These are phyloP conservation scores for Augochlora pura DNA, from an alignment of 1,140 invertebrate species.

Conservation along the genomic window DNA sequence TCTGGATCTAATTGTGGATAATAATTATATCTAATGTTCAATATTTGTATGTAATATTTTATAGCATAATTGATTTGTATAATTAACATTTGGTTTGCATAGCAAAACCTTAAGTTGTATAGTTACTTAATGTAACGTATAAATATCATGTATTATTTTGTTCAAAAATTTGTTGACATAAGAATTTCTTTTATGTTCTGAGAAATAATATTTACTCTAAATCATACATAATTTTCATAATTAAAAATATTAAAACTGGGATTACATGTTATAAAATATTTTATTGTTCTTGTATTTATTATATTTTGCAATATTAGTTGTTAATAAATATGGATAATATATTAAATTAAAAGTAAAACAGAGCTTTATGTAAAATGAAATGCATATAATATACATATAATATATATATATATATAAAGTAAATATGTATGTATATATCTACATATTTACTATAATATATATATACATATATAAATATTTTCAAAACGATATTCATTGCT, in stretches of 20 bases:
- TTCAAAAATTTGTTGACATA: background rate
- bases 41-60: background rate
- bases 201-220: background rate
- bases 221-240: background rate
- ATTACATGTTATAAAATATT: background rate
- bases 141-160: background rate
- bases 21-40: slow-evolving; percentile 12
- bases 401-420: background rate
- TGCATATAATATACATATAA: background rate
- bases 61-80: too few relatives aligned
- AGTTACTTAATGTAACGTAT: background rate
- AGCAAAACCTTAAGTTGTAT: background rate
- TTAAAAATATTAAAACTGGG: background rate
- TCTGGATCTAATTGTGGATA: slow-evolving; percentile 83
- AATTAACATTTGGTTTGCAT: too few relatives aligned
- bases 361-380: background rate
- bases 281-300: background rate
- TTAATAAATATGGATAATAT: background rate
- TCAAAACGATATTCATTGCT: background rate
- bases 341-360: background rate
- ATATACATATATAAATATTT: background rate
- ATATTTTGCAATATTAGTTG: background rate
- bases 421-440: too few relatives aligned
- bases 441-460: too few relatives aligned
- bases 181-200: background rate